Evolutionary conservation across 23 tunicate species (phyloP).

Genomic region (Diplosoma virens): DNA sequence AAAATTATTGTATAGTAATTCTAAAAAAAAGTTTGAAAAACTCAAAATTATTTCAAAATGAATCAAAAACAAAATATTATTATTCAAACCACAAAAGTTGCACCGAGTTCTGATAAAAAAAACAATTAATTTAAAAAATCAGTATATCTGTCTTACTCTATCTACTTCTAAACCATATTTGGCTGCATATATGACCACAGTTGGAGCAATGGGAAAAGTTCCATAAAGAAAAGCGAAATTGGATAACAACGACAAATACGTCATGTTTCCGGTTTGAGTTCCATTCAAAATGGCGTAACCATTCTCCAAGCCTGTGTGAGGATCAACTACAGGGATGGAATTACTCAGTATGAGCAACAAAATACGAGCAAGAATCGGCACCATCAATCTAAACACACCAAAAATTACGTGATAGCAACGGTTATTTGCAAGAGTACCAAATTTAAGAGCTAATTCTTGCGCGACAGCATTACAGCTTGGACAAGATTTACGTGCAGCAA

Average conservation of each 20-base stretch:
- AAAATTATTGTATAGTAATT: no score
- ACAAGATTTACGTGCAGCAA: no score
- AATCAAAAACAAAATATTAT: no score
- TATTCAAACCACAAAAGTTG: no score
- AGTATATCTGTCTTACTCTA: slow-evolving; percentile 28
- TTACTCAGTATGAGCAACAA: slow-evolving; percentile 19
- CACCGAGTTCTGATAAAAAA: background rate
- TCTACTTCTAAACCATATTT: slow-evolving; percentile 71
- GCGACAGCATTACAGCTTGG: no score
- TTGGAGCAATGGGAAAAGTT: slow-evolving; percentile 87
- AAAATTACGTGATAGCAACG: no score
- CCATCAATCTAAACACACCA: slow-evolving; percentile 36
- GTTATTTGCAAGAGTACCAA: no score
- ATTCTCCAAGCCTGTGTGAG: background rate
- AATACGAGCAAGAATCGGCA: slow-evolving; percentile 49
- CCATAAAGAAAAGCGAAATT: slow-evolving; percentile 86
- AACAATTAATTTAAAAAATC: background rate
- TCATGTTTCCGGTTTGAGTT: slow-evolving; percentile 21
- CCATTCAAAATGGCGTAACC: background rate
- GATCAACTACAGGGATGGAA: slow-evolving; percentile 31
- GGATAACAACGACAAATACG: slow-evolving; percentile 31
- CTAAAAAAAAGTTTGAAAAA: no score
- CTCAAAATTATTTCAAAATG: no score
- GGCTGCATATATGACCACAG: slow-evolving; percentile 79
- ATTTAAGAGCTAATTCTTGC: no score